A percentile compares a stretch with the other conserved stretches of the same genome.
These are phyloP conservation scores for Chloropsis cyanopogon DNA, from an alignment of 2,113 vertebrate species.

Conservation along the genomic window DNA sequence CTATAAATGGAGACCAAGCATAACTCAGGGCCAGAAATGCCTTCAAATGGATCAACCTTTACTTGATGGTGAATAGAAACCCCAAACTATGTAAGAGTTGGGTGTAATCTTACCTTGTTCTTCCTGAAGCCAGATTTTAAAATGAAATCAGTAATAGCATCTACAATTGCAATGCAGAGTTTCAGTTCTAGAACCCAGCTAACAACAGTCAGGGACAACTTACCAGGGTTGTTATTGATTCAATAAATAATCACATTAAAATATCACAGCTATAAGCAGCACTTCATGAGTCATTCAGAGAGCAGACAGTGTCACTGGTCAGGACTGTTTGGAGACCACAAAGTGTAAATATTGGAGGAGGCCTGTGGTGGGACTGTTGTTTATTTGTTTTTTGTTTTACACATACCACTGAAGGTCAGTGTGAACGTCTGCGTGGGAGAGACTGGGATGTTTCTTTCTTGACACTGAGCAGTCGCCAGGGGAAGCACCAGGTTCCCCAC, in stretches of 20 bases:
- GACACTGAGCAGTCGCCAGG: not conserved
- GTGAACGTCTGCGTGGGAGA: fast-evolving
- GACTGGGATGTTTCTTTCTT: not conserved
- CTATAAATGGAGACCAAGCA: not conserved
- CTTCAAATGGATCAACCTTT: not conserved
- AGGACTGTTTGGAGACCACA: not conserved
- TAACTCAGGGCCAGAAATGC: not conserved
- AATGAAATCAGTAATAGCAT: not conserved
- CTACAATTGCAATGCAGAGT: not conserved
- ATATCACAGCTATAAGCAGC: not conserved
- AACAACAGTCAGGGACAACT: not conserved
- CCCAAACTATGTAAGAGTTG: not conserved
- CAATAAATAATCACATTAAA: not conserved
- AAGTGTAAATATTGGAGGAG: not conserved
- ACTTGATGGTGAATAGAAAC: not conserved
- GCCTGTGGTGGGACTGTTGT: not conserved
- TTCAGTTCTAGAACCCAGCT: not conserved
- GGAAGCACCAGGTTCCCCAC: not conserved
- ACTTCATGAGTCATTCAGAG: not conserved
- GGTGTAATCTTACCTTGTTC: not conserved
- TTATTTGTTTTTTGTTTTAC: not conserved
- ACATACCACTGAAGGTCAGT: not conserved
- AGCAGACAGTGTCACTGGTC: fast-evolving
- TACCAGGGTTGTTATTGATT: not conserved
- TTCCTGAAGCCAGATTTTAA: not conserved